phyloP scores from a whole-genome alignment of 2,888 invertebrate genomes.

The Panorpa germanica region DNA sequence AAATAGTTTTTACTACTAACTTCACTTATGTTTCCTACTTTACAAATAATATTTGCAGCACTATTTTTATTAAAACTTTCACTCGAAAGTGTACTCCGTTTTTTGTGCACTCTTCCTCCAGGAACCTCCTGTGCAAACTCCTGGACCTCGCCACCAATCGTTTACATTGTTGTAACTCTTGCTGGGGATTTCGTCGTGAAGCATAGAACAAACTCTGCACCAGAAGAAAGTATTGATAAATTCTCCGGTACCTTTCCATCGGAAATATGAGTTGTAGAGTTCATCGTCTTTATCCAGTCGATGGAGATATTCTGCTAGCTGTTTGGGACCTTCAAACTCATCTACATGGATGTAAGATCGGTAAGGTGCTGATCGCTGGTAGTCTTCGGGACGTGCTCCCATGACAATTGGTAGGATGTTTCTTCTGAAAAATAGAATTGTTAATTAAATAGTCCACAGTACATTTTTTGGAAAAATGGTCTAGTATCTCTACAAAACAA shows the following conservation, averaged over 20 bases:
- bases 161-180: slow-evolving; percentile 48
- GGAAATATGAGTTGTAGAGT: slow-evolving; percentile 86
- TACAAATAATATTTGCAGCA: too few relatives aligned
- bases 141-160: slow-evolving; percentile 79
- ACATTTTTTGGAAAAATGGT: too few relatives aligned
- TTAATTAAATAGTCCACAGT: not conserved
- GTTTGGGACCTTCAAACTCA: slow-evolving; percentile 75
- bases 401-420: slow-evolving; percentile 87
- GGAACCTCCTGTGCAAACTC: slow-evolving; percentile 53
- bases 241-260: slow-evolving; percentile 87
- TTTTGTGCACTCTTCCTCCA: too few relatives aligned
- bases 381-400: slow-evolving; percentile 87
- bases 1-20: too few relatives aligned
- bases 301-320: slow-evolving; percentile 71
- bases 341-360: slow-evolving; percentile 92
- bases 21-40: too few relatives aligned
- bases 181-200: slow-evolving; percentile 38
- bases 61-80: too few relatives aligned
- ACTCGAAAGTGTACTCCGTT: too few relatives aligned
- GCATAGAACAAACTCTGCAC: slow-evolving; percentile 75
- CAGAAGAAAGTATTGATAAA: slow-evolving; percentile 93
- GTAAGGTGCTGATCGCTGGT: slow-evolving; percentile 71
- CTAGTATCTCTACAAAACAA: too few relatives aligned
- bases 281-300: slow-evolving; percentile 73
- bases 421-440: slow-evolving; percentile 28